Percentiles rank a stretch among this genome's conserved stretches.
phyloP scores from a whole-genome alignment of 2,888 invertebrate genomes.

The Cantharis rufa region DNA sequence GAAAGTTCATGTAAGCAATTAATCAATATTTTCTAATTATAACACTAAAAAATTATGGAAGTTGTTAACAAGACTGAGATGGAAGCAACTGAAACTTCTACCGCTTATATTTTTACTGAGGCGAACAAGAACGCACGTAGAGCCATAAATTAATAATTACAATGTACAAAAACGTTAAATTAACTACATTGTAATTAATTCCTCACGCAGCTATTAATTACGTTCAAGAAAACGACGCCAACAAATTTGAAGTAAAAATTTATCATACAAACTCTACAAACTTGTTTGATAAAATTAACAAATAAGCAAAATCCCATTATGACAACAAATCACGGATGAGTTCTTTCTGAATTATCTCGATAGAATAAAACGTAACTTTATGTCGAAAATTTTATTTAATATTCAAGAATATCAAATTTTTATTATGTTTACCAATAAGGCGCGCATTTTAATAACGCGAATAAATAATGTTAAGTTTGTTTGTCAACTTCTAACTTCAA shows the following conservation, averaged over 20 bases:
- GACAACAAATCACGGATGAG: neutral
- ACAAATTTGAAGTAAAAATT: neutral
- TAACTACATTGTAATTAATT: neutral
- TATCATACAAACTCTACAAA: neutral
- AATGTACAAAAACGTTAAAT: neutral
- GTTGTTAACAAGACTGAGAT: neutral
- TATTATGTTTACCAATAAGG: neutral
- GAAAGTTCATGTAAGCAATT: neutral
- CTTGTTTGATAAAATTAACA: neutral
- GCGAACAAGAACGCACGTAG: neutral
- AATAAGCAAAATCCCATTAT: neutral
- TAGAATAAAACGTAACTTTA: neutral
- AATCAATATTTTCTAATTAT: neutral
- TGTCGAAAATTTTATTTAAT: neutral
- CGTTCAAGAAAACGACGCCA: neutral
- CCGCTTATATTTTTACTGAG: neutral
- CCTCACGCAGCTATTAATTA: neutral
- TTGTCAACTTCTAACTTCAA: neutral
- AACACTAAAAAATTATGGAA: neutral
- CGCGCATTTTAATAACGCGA: neutral
- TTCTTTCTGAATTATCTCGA: neutral
- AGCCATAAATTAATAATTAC: neutral
- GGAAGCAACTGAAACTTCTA: neutral
- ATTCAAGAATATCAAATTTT: neutral
- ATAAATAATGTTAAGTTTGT: neutral